Base-by-base conservation (phyloP, 2,888 invertebrate genomes). In the Lasioglossum figueresi region DNA sequence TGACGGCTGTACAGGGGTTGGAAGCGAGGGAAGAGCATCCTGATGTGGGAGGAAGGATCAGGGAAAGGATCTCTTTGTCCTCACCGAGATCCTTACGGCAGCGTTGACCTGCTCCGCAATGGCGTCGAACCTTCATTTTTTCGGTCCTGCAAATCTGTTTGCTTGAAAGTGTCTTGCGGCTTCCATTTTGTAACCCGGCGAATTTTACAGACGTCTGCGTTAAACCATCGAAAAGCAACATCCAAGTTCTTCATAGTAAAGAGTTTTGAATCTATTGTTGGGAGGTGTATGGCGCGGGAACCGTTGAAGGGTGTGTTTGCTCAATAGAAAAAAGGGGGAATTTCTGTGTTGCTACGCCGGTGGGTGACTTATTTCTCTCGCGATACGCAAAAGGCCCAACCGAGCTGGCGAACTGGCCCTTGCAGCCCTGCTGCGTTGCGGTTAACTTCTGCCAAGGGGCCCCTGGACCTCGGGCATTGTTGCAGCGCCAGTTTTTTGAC, bases 401-500 rank as follows among this genome's bases (percentile, higher is more conserved):
- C 72, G 85, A 89, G 89, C 89, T 89, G 91, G 90, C 89, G 83
- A 91, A 89, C 88, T 90, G 82, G 90, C 89, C 90, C 84, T 88
- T 85, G 88, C 82, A 86, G 88, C 85, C 92, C 91, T 86, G 90
- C 91, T 91, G 91, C 74, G 92, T 86, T 89, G 91, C 87, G 91
- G 92, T 92, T 91, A 92, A 91, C 92, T 91, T 92, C 86, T 91
- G 89, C 93, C 88, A 87, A 87, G 88, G 87, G 88, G 79, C 88
- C 89, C 81, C 84, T 83, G 84, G 84, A 80, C 82, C 81, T 40
- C 80, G 73, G 87, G 90, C 88, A 92, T 92, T 93, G 91, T 93
- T 90, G 90, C 89, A 90, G 84, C 90, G 91, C 91, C 89, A 91
- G 90, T 92, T 91, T 90, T 90, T 90, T 92, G 92, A 92, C 92